phyloP scores from a whole-genome alignment of 2,113 vertebrate species.

The Passer domesticus region DNA sequence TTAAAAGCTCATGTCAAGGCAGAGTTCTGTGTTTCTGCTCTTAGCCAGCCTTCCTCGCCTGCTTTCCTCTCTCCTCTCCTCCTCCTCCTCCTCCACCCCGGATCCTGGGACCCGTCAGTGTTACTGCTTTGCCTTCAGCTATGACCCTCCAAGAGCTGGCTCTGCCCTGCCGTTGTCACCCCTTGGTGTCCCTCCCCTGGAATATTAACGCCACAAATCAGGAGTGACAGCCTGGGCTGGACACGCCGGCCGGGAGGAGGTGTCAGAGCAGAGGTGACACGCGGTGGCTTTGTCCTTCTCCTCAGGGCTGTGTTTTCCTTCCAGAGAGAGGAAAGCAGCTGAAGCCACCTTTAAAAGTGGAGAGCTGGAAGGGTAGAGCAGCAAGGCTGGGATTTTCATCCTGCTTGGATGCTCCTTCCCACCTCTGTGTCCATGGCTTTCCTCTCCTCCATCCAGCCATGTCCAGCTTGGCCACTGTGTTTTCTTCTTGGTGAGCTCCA shows the following conservation, averaged over 20 bases:
- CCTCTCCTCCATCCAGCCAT: not conserved
- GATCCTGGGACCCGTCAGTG: slow-evolving; percentile 23
- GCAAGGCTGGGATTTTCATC: not conserved
- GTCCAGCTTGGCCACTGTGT: fast-evolving
- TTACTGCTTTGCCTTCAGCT: slow-evolving; percentile 25
- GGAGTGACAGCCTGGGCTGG: not conserved
- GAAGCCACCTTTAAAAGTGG: not conserved
- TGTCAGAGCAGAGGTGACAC: not conserved
- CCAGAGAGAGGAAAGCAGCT: not conserved
- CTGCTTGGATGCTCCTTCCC: fast-evolving
- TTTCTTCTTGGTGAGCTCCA: not conserved
- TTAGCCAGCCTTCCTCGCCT: not conserved
- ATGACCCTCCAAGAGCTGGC: not conserved
- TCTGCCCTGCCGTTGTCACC: not conserved
- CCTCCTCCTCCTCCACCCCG: not conserved
- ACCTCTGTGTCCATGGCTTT: not conserved
- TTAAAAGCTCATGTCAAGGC: fast-evolving
- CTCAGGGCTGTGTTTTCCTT: not conserved
- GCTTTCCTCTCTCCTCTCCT: not conserved
- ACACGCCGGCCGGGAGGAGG: not conserved
- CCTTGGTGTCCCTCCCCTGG: not conserved
- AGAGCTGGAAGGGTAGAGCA: not conserved
- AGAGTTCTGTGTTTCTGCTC: not conserved
- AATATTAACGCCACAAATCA: slow-evolving; percentile 45
- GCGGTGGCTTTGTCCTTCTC: not conserved